These are phyloP conservation scores for Pelodytes ibericus DNA, from an alignment of 2,797 vertebrate genomes.

Conservation along the genomic window DNA sequence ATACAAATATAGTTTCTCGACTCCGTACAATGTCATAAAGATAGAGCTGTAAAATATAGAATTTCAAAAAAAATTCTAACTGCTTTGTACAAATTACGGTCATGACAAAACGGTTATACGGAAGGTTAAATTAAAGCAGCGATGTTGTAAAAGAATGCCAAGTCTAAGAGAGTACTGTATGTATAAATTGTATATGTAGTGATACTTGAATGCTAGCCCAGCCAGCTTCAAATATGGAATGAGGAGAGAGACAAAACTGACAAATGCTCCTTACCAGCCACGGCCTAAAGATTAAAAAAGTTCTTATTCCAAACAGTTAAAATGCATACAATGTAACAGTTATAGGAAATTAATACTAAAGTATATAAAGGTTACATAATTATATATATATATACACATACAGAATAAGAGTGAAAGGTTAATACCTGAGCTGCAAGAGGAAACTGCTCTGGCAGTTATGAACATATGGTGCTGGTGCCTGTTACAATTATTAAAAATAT, in stretches of 20 bases:
- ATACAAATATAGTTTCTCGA: too few species aligned
- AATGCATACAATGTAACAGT: slow-evolving; percentile 10
- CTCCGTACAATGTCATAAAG: too few species aligned
- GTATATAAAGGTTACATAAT: slow-evolving; percentile 16
- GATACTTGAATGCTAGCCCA: slow-evolving; percentile 1
- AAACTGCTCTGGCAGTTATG: background rate
- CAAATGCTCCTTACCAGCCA: background rate
- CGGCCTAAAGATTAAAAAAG: background rate
- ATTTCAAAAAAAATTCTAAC: too few species aligned
- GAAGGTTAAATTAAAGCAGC: background rate
- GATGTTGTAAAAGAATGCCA: background rate
- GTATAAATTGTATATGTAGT: background rate
- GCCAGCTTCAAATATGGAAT: background rate
- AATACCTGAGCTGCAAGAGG: slow-evolving; percentile 12
- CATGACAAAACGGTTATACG: too few species aligned
- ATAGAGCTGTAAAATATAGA: too few species aligned
- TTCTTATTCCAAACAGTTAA: slow-evolving; percentile 11
- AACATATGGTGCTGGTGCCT: background rate
- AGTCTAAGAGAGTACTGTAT: background rate
- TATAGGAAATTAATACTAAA: slow-evolving; percentile 3
- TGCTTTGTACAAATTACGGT: too few species aligned
- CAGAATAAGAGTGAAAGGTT: slow-evolving; percentile 1
- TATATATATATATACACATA: slow-evolving; percentile 22
- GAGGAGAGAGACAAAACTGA: background rate
- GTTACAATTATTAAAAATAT: background rate